Evolutionary conservation across 1,140 invertebrate species (phyloP), one percentile per base, ranked within the genome.

Genomic region (Latrodectus geometricus): DNA sequence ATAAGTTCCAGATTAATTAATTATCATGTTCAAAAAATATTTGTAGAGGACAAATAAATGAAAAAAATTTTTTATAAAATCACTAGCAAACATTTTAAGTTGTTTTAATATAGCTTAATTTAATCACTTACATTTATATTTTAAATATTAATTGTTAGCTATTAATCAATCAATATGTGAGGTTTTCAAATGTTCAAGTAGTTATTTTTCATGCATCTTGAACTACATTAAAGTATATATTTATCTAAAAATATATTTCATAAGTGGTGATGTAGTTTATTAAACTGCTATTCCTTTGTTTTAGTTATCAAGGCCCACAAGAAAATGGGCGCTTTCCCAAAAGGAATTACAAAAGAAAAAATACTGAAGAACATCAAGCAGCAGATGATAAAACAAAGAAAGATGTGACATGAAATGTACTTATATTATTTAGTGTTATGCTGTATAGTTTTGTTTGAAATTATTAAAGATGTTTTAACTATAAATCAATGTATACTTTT

Each of bases 281-380:
- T 49, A 74, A 49, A 52, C 0, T 49, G 0, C 21, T 11, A 14
- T 48, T n/a, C 9, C 35, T n/a, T 14, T 66, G 0, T 68, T 49
- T 20, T 17, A 79, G 77, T 11, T 79, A 79, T 20, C 77, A 79
- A 79, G 77, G 54, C 8, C 77, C 77, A 65, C 11, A 79, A 23
- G 8, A 52, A 21, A 21, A 12, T 50, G 65, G 35, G n/a, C 7
- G 68, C 1, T 14, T 12, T 20, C 35, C 61, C 0, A 66, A 79
- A 21, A 79, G 65, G 68, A n/a, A 17, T 50, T 52, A 50, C 50
- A 79, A 79, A 68, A 79, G 77, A 8, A 68, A 49, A 68, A 79
- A 68, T 17, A 66, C n/a, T 9, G 35, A 68, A 12, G 21, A 68
- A 11, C 54, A 61, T 61, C 11, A 2, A 61, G 11, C 54, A 4